phyloP scores from a whole-genome alignment of 92 coral and sea anemone genomes.

The Meandrina meandrites region DNA sequence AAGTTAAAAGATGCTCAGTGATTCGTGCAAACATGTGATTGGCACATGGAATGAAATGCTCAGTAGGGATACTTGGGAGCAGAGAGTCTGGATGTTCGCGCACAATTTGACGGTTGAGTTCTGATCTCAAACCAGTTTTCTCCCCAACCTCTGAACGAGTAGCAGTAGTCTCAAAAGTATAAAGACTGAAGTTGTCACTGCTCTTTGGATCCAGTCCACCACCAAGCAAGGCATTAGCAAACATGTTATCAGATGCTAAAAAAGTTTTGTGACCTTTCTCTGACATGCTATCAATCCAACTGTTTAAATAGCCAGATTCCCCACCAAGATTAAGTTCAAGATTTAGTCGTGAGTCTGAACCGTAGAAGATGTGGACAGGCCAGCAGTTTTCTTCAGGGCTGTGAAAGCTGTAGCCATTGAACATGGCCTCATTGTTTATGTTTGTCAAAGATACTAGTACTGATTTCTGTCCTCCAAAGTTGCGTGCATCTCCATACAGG shows the following conservation, averaged over 20 bases:
- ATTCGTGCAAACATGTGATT: conserved; percentile 45
- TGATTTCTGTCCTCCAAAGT: conserved; percentile 59
- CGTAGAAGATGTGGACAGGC: conserved; percentile 57
- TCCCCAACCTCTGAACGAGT: conserved; percentile 51
- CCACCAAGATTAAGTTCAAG: conserved; percentile 53
- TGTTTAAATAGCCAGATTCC: conserved; percentile 37
- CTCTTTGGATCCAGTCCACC: conserved; percentile 63
- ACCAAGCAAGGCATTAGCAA: conserved; percentile 59
- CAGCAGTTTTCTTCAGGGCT: conserved; percentile 63
- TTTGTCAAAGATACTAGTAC: conserved; percentile 51
- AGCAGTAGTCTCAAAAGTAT: conserved; percentile 60
- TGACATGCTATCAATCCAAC: conserved; percentile 48
- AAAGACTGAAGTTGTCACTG: conserved; percentile 48
- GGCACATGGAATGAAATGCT: conserved; percentile 39
- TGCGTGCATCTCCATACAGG: conserved; percentile 60
- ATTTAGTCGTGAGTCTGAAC: conserved; percentile 58
- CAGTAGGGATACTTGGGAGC: conserved; percentile 40
- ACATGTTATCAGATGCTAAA: conserved; percentile 51
- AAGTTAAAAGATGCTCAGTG: conserved; percentile 38
- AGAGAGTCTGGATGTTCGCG: conserved; percentile 56
- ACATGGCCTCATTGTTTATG: conserved; percentile 52
- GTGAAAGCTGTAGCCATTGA: conserved; percentile 50
- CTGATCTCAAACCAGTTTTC: conserved; percentile 56
- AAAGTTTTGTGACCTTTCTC: conserved; percentile 39
- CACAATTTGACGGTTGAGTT: conserved; percentile 53